phyloP scores from a whole-genome alignment of 2,113 vertebrate species.

The Tachuris rubrigastra region DNA sequence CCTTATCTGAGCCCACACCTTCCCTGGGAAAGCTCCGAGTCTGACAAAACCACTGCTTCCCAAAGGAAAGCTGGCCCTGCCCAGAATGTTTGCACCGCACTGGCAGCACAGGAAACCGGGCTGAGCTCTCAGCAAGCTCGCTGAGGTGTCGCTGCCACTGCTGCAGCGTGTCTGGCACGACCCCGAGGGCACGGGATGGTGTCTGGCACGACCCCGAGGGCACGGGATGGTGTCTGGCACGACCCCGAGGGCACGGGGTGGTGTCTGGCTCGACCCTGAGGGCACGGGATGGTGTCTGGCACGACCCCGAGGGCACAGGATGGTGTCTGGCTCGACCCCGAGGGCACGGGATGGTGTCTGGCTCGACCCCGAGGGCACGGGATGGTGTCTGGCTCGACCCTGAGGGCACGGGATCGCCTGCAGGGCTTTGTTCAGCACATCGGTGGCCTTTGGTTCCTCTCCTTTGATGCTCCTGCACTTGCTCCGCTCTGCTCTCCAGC shows the following conservation, averaged over 20 bases:
- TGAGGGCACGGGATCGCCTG: too few species aligned
- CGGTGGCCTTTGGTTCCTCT: neutral
- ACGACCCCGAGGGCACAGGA: too few species aligned
- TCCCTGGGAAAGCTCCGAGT: neutral
- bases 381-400: too few species aligned
- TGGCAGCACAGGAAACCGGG: neutral
- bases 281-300: too few species aligned
- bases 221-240: too few species aligned
- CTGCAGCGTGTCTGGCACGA: neutral
- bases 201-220: too few species aligned
- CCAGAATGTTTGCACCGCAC: fast-evolving
- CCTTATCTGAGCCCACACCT: neutral
- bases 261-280: too few species aligned
- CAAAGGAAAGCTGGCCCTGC: neutral
- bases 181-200: too few species aligned
- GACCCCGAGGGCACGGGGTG: too few species aligned
- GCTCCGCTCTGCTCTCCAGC: neutral
- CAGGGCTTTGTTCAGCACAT: neutral
- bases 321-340: too few species aligned
- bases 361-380: too few species aligned
- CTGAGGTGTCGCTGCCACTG: neutral
- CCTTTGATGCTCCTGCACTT: neutral
- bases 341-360: too few species aligned
- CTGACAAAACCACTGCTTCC: neutral
- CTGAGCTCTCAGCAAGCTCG: neutral